Base-by-base conservation (phyloP, 2,888 invertebrate genomes). In the Heliconius cydno region DNA sequence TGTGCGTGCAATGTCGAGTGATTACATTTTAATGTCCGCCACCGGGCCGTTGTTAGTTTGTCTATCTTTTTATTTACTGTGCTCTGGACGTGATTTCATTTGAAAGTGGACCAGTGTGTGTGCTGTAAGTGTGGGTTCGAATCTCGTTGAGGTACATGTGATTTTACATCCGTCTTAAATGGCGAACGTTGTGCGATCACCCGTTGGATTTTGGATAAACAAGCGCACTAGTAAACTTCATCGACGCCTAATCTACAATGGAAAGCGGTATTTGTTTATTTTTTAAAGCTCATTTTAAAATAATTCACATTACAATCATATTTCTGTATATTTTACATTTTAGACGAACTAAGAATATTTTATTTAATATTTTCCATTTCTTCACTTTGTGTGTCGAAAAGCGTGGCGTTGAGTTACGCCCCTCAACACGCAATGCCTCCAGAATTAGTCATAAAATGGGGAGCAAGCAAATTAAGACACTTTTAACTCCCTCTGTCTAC, bases 1-100 rank as follows among this genome's bases (percentile, higher is more conserved):
- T 88, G 91, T 92, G 93, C 92, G 93, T 92, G 92, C 91, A 89
- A 88, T 91, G 91, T 92, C 92, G 92, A 93, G 92, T 93, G 93
- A 93, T 92, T 93, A 94, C 91, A 91, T 92, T 92, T 92, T 91
- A 92, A 91, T 91, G 91, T 90, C 86, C 84, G 85, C 87, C 87
- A 86, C 86, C 85, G 86, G 85, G 79, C 86, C 87, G 91, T 88
- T 87, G 91, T 88, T 89, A 87, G 88, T 89, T 89, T 87, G 87
- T 87, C 86, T 88, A 88, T 88, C 86, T 87, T 86, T 90, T 91
- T 91, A 89, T 91, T 91, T 90, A 87, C 88, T 88, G 86, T 88
- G 84, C 86, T 83, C 82, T 87, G 86, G 85, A 86, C 87, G 86
- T 85, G 85, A 88, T 86, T 85, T 87, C 86, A 87, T 91, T 90